A percentile compares a stretch with the other conserved stretches of the same genome.
Evolutionary conservation across 2,797 vertebrate species (phyloP).

Genomic region (Parauchenoglanis punctatus): DNA sequence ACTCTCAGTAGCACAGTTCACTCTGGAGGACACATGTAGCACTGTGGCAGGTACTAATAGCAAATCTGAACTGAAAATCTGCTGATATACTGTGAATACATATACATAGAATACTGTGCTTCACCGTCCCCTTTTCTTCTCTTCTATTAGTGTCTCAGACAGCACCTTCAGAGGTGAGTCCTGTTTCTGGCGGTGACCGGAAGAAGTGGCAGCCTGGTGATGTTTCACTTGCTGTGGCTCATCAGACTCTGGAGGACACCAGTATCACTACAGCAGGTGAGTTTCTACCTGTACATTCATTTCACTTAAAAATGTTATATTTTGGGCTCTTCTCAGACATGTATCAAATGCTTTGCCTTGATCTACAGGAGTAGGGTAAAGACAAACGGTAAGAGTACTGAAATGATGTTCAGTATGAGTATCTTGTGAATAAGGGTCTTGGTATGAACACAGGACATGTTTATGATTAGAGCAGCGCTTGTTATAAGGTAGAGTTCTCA

Average conservation of each 20-base stretch:
- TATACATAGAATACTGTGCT: not conserved
- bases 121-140: not conserved
- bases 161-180: slow-evolving; percentile 61
- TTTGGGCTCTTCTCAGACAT: not conserved
- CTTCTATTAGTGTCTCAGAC: slow-evolving; percentile 44
- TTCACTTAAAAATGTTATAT: not conserved
- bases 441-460: not conserved
- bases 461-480: no score
- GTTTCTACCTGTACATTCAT: slow-evolving; percentile 22
- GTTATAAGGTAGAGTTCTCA: no score
- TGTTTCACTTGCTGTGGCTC: slow-evolving; percentile 75
- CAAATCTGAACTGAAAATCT: not conserved
- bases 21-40: slow-evolving; percentile 79
- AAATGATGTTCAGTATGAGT: not conserved
- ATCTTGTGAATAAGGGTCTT: not conserved
- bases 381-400: not conserved
- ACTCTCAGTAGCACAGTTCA: slow-evolving; percentile 80
- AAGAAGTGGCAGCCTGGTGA: slow-evolving; percentile 79
- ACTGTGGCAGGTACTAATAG: slow-evolving; percentile 44
- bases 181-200: slow-evolving; percentile 67
- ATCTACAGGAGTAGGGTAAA: not conserved
- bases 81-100: no score
- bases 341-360: not conserved
- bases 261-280: slow-evolving; percentile 71
- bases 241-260: slow-evolving; percentile 76